Base-by-base conservation (phyloP, 2,888 invertebrate genomes). In the Macaria liturata region DNA sequence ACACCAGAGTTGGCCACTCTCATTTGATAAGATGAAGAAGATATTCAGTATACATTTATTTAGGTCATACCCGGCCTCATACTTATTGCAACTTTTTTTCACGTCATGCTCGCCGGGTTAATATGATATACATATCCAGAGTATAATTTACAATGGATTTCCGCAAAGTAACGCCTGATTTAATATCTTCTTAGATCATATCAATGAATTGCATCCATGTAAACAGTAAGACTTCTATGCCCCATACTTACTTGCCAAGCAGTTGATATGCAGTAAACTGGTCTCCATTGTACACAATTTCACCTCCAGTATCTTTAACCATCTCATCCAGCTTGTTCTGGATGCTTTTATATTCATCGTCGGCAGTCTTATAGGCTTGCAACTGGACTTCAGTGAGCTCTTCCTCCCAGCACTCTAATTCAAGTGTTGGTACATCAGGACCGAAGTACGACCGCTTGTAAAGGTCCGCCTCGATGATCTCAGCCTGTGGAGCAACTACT, bases 391-490 rank as follows among this genome's bases (percentile, higher is more conserved):
- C 93, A 0, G 94, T 94, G 0, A 96, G 84, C 46, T 95, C 95
- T 61, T 97, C 96, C 42, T 95, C 94, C 92, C 93, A 94, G 74
- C 95, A 95, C 68, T 96, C 95, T 75, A 97, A 89, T 59, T 94
- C 93, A 49, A 95, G 81, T 0, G 93, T 92, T 0, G 91, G 92
- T 3, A 91, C 84, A 69, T 91, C 92, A n/a, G 92, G 92, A 4
- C 92, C 92, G 52, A 88, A 92, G 67, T 92, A 92, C 1, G 88
- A 81, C 4, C 90, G 82, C 64, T 90, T 91, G 68, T 91, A 91
- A 42, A 90, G 74, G 64, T 91, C 91, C 5, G 91, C 91, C 65
- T 91, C 91, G 32, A 91, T 91, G 20, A 91, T 88, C 70, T 91
- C 91, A 0, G 91, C 89, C 70, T 88, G 89, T 45, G 91, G 89